phyloP scores from a whole-genome alignment of 2,797 vertebrate genomes.

The Spatula clypeata region DNA sequence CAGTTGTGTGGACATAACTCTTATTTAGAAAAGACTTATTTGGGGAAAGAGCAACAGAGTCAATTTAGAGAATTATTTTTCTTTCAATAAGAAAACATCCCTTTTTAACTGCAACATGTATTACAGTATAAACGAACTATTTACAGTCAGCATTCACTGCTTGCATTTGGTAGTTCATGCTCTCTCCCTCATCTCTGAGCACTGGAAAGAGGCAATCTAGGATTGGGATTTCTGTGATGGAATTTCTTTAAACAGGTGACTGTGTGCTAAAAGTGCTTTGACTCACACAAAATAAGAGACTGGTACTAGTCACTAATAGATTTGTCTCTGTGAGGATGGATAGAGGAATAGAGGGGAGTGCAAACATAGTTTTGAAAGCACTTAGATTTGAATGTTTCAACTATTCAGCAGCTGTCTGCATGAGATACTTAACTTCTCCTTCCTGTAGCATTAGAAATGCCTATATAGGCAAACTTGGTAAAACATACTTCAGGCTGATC shows the following conservation, averaged over 20 bases:
- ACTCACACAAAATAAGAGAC: conserved; percentile 14
- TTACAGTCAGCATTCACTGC: neutral
- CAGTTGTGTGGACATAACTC: neutral
- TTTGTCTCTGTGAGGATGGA: neutral
- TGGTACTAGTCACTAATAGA: neutral
- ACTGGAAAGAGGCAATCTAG: conserved; percentile 47
- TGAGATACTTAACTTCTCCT: neutral
- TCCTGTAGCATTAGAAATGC: neutral
- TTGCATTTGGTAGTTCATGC: conserved; percentile 14
- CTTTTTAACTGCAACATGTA: neutral
- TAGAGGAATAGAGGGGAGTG: neutral
- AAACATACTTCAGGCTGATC: conserved; percentile 17
- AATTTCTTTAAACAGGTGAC: conserved; percentile 66
- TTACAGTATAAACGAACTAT: neutral
- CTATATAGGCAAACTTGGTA: neutral
- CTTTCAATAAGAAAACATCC: neutral
- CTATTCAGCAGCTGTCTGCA: conserved; percentile 12
- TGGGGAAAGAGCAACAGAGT: neutral
- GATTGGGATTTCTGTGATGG: conserved; percentile 60
- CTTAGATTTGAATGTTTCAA: neutral
- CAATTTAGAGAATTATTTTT: neutral
- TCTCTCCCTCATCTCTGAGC: conserved; percentile 34
- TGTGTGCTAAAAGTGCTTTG: conserved; percentile 50
- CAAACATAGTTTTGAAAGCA: neutral
- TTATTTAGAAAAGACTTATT: neutral